Conservation (phyloP, 2,113 vertebrate genomes). For the Spea multiplicata region DNA sequence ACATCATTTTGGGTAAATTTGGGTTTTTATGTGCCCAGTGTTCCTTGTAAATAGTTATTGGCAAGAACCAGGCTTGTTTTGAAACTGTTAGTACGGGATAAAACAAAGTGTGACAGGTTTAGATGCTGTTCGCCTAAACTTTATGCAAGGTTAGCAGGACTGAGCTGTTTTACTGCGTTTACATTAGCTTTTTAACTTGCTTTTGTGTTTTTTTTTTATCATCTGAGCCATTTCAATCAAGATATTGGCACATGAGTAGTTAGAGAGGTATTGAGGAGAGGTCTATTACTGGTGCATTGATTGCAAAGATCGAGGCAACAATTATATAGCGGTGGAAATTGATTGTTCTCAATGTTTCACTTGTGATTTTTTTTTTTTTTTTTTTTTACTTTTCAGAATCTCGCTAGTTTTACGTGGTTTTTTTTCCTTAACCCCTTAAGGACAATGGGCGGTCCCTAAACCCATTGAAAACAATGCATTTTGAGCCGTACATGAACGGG, state of each 20-base stretch:
- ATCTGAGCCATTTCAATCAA: constrained; percentile 24
- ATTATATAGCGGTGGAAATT: constrained; percentile 44
- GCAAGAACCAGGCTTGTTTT: no score
- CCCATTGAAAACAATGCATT: no score
- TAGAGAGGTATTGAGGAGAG: constrained; percentile 22
- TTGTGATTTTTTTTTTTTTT: constrained; percentile 29
- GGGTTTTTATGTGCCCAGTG: no score
- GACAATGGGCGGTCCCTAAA: no score
- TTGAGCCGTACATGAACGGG: no score
- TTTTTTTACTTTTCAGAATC: background rate
- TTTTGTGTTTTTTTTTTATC: constrained; percentile 16
- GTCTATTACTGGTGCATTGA: constrained; percentile 40
- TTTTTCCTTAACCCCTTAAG: no score
- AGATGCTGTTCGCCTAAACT: no score
- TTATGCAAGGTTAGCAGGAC: background rate
- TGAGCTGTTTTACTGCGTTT: constrained; percentile 20
- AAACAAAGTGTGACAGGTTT: no score
- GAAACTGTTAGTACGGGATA: no score
- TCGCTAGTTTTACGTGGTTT: no score
- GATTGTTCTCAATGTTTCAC: constrained; percentile 38
- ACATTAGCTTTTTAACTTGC: constrained; percentile 11
- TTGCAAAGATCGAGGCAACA: constrained; percentile 43
- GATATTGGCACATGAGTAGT: constrained; percentile 26
- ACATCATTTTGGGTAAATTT: no score
- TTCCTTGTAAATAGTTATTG: no score